Conservation (phyloP, 2,888 invertebrate species). For the Cryptus armator region DNA sequence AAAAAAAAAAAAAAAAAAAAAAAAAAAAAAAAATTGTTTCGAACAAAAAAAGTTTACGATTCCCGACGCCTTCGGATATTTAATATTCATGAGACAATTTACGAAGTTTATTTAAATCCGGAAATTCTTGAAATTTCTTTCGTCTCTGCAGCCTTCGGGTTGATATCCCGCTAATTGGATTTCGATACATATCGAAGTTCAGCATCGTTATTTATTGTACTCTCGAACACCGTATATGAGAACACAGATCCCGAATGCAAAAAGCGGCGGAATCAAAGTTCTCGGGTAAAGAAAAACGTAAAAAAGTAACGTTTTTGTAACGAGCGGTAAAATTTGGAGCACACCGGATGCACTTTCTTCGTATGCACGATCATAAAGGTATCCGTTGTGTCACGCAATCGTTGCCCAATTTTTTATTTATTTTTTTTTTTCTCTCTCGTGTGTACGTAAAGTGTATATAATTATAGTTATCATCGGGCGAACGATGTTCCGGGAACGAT, state of each 20-base stretch:
- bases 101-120: not conserved
- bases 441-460: conserved; percentile 62
- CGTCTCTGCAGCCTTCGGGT: not conserved
- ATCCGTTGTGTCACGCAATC: conserved; percentile 71
- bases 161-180: not conserved
- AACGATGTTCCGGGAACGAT: conserved; percentile 79
- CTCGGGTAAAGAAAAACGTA: not conserved
- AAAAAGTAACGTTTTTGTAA: not conserved
- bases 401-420: conserved; percentile 35
- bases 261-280: not conserved
- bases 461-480: conserved; percentile 78
- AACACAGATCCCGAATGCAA: not conserved
- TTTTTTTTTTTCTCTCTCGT: not conserved
- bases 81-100: not conserved
- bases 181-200: not conserved
- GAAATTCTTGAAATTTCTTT: conserved; percentile 16
- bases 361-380: conserved; percentile 39
- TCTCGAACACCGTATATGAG: not conserved
- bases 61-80: not conserved
- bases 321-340: not conserved
- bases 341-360: conserved; percentile 4
- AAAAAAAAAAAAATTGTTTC: too few species aligned
- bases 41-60: too few species aligned
- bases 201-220: not conserved
- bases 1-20: too few species aligned